Evolutionary conservation across 1,140 invertebrate species (phyloP).

Genomic region (Oedothorax gibbosus): DNA sequence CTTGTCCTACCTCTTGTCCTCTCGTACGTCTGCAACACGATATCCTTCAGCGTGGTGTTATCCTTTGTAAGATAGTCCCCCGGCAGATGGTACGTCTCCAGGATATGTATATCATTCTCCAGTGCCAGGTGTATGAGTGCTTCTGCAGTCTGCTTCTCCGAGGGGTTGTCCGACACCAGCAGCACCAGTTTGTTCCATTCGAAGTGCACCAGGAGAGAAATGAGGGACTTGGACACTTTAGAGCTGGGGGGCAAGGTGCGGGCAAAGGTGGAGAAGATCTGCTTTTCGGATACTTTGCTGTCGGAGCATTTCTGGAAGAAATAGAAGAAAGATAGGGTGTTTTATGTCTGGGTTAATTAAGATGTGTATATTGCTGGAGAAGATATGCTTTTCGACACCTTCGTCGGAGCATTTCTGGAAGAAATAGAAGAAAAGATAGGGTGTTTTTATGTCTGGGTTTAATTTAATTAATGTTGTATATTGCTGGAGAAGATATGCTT

Average conservation of each 20-base stretch:
- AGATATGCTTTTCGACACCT: conserved; percentile 79
- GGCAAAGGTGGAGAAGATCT: conserved; percentile 83
- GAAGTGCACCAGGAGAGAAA: conserved; percentile 79
- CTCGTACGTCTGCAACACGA: conserved; percentile 62
- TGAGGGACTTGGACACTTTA: conserved; percentile 74
- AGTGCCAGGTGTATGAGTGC: conserved; percentile 74
- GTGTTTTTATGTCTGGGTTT: too few species aligned
- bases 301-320: conserved; percentile 84
- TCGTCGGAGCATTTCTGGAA: conserved; percentile 85
- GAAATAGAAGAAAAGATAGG: background rate
- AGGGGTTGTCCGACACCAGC: conserved; percentile 76
- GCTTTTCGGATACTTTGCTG: conserved; percentile 78
- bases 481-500: conserved; percentile 80
- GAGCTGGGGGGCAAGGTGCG: conserved; percentile 85
- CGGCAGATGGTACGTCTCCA: conserved; percentile 70
- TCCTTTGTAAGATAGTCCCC: conserved; percentile 61
- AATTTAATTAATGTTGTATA: too few species aligned
- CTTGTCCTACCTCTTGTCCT: conserved; percentile 62
- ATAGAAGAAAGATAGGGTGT: background rate
- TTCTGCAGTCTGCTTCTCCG: conserved; percentile 77
- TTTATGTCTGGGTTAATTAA: too few species aligned
- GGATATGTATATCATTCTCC: conserved; percentile 75
- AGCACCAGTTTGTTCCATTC: conserved; percentile 77
- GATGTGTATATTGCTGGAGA: conserved; percentile 86
- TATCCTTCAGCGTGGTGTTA: conserved; percentile 57